Evolutionary conservation across 2,113 vertebrate species (phyloP), one percentile per base, ranked within the genome.

Genomic region (Percopsis transmontana): DNA sequence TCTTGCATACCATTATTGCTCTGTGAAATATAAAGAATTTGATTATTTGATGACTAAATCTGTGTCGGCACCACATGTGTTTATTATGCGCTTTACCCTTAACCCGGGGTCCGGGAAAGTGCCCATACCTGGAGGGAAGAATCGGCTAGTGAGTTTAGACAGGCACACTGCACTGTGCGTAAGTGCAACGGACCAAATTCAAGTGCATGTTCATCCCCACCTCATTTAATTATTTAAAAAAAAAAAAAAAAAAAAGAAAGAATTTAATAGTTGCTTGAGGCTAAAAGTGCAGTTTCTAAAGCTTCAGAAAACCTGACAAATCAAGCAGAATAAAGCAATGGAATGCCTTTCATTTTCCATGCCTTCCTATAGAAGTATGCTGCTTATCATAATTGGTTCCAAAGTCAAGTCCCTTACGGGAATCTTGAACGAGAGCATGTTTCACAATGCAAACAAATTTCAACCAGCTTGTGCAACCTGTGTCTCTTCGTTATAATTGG

Each of bases 401-500:
- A 18, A 45, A 58, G 70, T 80, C 62, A 54, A 78, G 66, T 66
- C 64, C 80, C 61, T 69, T 44, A 68, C 80, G 76, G 77, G 54
- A 88, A 70, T 89, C 13, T 1, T 62, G 84, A 91, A 82, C 76
- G 85, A 0, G 15, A 88, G 79, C 68, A 83, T 84, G 89, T 88
- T 76, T 66, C 60, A 68, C 70, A 84, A 91, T 72, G 69, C 82
- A 87, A 88, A 86, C 83, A 83, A 85, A 84, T 84, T 92, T 91
- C 88, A 92, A 93, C 92, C 92, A 94, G 91, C 90, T 92, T 91
- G 91, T 74, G 81, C 89, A 94, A 94, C 89, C 91, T 92, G 92
- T 81, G 82, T 91, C 89, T 91, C 82, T 19, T 94, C 91, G 90
- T 79, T 92, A 85, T 94, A 95, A 96, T 93, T 94, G 94, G 90